A percentile compares a stretch with the other conserved stretches of the same genome.
Evolutionary conservation across 2,797 vertebrate genomes (phyloP).

Genomic region (Catharus ustulatus): DNA sequence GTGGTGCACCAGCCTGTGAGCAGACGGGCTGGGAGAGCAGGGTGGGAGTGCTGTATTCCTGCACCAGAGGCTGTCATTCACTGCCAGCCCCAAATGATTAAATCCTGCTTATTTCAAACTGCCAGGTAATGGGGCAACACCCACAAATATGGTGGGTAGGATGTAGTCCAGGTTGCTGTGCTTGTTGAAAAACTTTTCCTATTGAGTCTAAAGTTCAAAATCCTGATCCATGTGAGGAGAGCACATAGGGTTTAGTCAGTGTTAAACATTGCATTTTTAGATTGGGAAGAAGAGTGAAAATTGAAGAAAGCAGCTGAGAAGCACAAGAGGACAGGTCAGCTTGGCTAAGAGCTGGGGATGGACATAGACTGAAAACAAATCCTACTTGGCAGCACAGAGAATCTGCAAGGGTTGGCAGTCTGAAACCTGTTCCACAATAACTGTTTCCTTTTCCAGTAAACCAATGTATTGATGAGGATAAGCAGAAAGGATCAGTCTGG

Average conservation of each 20-base stretch:
- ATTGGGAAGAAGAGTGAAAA: neutral
- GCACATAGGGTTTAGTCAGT: neutral
- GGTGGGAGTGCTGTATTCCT: neutral
- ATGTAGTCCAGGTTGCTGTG: neutral
- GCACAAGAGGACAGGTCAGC: neutral
- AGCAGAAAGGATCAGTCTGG: constrained; percentile 25
- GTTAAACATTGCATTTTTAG: neutral
- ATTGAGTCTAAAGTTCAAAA: neutral
- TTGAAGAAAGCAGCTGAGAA: neutral
- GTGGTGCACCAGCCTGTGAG: constrained; percentile 11
- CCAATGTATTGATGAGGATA: constrained; percentile 28
- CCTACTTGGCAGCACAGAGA: constrained; percentile 7
- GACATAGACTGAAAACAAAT: neutral
- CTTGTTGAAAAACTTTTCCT: neutral
- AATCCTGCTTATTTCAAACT: neutral
- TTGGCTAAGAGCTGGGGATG: neutral
- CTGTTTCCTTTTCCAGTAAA: constrained; percentile 35
- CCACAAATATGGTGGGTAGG: neutral
- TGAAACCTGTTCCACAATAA: neutral
- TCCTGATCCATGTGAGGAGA: neutral
- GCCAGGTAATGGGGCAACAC: neutral
- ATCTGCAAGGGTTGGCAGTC: constrained; percentile 24
- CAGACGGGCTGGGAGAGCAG: constrained; percentile 26
- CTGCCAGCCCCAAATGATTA: neutral
- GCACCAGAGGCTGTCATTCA: neutral